Conservation (phyloP, 2,113 vertebrate species). For the Orthonyx spaldingii region DNA sequence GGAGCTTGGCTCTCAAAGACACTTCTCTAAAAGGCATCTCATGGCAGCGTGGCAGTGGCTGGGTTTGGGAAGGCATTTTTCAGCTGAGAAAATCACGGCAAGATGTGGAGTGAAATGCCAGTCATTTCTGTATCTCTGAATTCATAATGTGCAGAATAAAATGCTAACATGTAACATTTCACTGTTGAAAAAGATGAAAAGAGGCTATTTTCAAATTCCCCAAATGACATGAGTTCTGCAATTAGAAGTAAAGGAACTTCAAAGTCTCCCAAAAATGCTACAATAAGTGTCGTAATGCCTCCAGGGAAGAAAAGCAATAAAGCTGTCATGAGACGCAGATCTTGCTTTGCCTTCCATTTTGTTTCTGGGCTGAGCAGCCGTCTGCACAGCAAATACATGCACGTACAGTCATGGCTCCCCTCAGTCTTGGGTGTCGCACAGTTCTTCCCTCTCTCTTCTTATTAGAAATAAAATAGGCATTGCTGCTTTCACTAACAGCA, state of each 20-base stretch:
- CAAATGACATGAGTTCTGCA: conserved; percentile 51
- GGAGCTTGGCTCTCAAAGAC: not conserved
- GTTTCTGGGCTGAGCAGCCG: not conserved
- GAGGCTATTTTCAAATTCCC: conserved; percentile 60
- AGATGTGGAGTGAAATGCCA: not conserved
- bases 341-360: conserved; percentile 44
- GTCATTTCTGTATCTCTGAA: conserved; percentile 25
- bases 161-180: conserved; percentile 4
- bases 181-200: conserved; percentile 60
- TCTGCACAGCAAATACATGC: not conserved
- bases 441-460: not conserved
- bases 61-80: not conserved
- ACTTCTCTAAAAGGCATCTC: not conserved
- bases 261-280: conserved; percentile 54
- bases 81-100: not conserved
- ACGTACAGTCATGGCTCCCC: not conserved
- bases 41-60: not conserved
- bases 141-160: conserved; percentile 38
- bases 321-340: not conserved
- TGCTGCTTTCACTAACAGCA: not conserved
- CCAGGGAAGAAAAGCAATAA: conserved; percentile 41
- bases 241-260: conserved; percentile 64
- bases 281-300: conserved; percentile 28
- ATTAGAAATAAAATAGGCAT: not conserved
- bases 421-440: not conserved